Evolutionary conservation across 2,113 vertebrate genomes (phyloP), one percentile per base, ranked within the genome.

Genomic region (Brachyhypopomus occidentalis): DNA sequence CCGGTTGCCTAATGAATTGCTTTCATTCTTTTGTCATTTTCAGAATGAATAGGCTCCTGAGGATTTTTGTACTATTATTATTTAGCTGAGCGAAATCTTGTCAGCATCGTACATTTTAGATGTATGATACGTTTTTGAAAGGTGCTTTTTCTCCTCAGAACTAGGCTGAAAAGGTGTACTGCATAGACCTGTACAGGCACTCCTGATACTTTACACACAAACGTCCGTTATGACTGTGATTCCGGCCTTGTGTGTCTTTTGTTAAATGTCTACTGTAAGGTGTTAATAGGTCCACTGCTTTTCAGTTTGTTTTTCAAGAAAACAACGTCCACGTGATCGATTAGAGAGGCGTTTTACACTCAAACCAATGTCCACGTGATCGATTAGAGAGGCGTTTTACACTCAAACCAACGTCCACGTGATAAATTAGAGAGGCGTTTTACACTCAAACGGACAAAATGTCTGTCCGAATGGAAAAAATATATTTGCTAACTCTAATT

Each of bases 241-340:
- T 52, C 12, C 45, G 45, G 45, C 9, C 64, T 20, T 67, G 6
- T 30, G 1, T 36, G 30, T 36, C 16, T 67, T 67, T 67, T 36
- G 16, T 34, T 36, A 67, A 34, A 36, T 67, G 25, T 64, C 8
- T 41, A 7, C 74, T 30, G 30, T 30, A 30, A 30, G 45, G 71
- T 23, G 25, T 34, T 73, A 73, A 73, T 55, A 73, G 25, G 52
- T 73, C 56, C 72, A 64, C 75, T 48, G 14, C 27, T 76, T 17
- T 76, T 16, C 1, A 19, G 23, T 76, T 76, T 74, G 34, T 64
- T 73, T 66, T 66, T 17, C 75, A 77, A 48, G 41, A 66, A 77
- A 45, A 64, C 64, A n/a, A 77, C 34, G 12, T 48, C 34, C 30
- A 6, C 11, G 52, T 77, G 19, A 64, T 30, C 25, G 48, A 5